Conservation (phyloP, 2,113 vertebrate species). For the Coreoperca whiteheadi region DNA sequence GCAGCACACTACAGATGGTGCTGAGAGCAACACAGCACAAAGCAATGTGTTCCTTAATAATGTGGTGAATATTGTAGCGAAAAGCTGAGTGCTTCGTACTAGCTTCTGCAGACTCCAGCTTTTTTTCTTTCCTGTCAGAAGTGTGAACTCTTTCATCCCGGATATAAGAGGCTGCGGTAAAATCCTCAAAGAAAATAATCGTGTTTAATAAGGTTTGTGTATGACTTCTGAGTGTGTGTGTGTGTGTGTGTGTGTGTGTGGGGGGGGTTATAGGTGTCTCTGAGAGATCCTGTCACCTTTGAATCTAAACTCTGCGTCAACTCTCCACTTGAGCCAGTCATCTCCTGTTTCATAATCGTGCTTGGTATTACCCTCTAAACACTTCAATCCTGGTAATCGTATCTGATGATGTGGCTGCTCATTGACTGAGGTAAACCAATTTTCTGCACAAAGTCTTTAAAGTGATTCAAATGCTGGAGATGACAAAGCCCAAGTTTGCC, state of each 20-base stretch:
- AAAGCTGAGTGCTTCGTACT: conserved; percentile 55
- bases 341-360: conserved; percentile 29
- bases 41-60: conserved; percentile 74
- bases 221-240: conserved; percentile 60
- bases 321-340: conserved; percentile 27
- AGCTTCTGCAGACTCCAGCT: conserved; percentile 65
- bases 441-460: conserved; percentile 60
- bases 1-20: conserved; percentile 69
- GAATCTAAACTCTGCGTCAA: conserved; percentile 47
- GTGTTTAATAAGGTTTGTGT: conserved; percentile 77
- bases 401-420: conserved; percentile 61
- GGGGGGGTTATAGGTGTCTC: conserved; percentile 45
- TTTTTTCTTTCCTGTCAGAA: conserved; percentile 60
- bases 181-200: conserved; percentile 82
- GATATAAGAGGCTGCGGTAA: conserved; percentile 71
- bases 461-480: conserved; percentile 59
- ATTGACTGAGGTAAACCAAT: conserved; percentile 63
- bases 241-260: conserved; percentile 5
- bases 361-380: conserved; percentile 39
- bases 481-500: conserved; percentile 72
- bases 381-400: conserved; percentile 56
- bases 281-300: conserved; percentile 54
- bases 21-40: conserved; percentile 68
- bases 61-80: conserved; percentile 70
- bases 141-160: conserved; percentile 73